Base-by-base conservation (phyloP, 2,888 invertebrate species). In the Drosophila kambysellisi region DNA sequence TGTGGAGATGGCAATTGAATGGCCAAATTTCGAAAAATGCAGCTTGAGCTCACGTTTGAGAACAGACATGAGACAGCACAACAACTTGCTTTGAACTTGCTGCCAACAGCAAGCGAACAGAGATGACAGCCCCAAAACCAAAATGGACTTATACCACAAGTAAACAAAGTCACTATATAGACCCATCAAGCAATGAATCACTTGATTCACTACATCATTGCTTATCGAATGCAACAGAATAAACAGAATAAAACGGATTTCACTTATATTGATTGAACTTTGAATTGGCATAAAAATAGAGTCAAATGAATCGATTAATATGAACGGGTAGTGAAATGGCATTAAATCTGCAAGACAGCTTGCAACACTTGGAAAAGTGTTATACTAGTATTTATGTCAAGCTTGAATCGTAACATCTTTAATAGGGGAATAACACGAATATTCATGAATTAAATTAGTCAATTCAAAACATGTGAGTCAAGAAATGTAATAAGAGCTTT, bases 21-120 rank as follows among this genome's bases (percentile, higher is more conserved):
- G 87, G 70, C 78, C 81, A 87, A 88, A 88, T 87, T 86, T 81
- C 72, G 76, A 70, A 88, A 87, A 88, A 88, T 87, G 83, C 81
- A 79, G 82, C 79, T 84, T 86, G 87, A 84, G 76, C 76, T 73
- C 79, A 88, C 88, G 86, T 83, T 76, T 82, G 74, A 69, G 78
- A 80, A 74, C 48, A 70, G 68, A 74, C 71, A 76, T 64, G 74
- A 77, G 82, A 74, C 71, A 74, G 57, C 70, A 70, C 79, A 79
- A 71, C 66, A 77, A 85, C 80, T 70, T 74, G 70, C 71, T 78
- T 71, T 61, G 46, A 33, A 66, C 54, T 81, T 62, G 51, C 60
- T 56, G 17, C 62, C 52, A 62, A 50, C 50, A 71, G 46, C 32
- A 58, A 33, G 61, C 20, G 48, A 56, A 57, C 65, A 78, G 78